Percentiles rank a stretch among this genome's conserved stretches.
Evolutionary conservation across 2,113 vertebrate genomes (phyloP).

Genomic region (Passer domesticus): DNA sequence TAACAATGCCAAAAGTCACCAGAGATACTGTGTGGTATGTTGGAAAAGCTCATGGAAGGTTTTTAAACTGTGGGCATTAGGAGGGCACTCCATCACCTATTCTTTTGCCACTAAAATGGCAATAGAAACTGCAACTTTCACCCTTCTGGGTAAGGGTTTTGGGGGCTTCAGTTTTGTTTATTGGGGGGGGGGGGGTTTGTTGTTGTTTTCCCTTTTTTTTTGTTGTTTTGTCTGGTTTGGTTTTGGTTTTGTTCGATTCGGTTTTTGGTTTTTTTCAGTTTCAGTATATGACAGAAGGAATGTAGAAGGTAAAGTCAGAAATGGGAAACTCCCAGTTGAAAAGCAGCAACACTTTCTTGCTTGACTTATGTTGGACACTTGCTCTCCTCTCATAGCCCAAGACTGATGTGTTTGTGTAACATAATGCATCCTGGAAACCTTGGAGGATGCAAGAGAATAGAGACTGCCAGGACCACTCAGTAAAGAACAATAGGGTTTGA

Average conservation of each 20-base stretch:
- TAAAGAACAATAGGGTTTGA: conserved; percentile 15
- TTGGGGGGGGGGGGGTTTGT: not conserved
- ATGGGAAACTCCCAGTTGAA: not conserved
- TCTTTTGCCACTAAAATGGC: not conserved
- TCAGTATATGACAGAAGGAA: not conserved
- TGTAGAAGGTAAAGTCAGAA: not conserved
- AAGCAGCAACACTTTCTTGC: not conserved
- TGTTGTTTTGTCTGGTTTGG: not conserved
- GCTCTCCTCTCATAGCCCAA: not conserved
- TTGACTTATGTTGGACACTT: not conserved
- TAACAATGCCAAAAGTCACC: not conserved
- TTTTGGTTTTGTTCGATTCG: not conserved
- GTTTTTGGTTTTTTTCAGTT: not conserved
- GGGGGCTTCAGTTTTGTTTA: not conserved
- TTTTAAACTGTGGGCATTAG: not conserved
- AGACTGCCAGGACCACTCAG: not conserved
- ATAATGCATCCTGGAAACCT: not conserved
- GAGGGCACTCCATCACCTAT: not conserved
- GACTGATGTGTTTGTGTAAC: not conserved
- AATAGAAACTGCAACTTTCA: not conserved
- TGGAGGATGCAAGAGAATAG: not conserved
- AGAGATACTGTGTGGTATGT: not conserved
- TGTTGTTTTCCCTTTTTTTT: not conserved
- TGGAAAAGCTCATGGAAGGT: not conserved
- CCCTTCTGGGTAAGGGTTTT: not conserved